Conservation (phyloP, 2,113 vertebrate species). For the Mormyrus iriodes region DNA sequence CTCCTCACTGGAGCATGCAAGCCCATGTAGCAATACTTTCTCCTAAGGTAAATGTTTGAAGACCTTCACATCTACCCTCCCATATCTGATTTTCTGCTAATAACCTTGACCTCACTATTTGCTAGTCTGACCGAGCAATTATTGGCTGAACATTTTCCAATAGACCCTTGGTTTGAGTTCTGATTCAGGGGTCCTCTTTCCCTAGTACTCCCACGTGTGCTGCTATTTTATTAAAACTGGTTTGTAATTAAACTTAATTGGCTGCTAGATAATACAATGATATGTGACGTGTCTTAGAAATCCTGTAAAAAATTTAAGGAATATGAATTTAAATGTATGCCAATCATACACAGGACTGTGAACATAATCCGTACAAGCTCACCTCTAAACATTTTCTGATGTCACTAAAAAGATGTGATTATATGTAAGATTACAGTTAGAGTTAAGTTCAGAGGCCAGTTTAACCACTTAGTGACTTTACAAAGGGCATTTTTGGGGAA, state of each 20-base stretch:
- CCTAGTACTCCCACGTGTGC: neutral
- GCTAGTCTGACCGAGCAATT: neutral
- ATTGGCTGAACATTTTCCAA: neutral
- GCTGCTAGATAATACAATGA: neutral
- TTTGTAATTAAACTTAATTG: neutral
- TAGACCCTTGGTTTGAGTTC: neutral
- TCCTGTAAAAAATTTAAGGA: neutral
- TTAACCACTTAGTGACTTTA: neutral
- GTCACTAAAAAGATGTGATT: neutral
- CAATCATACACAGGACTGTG: neutral
- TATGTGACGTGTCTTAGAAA: neutral
- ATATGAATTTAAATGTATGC: neutral
- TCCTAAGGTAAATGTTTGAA: conserved; percentile 6
- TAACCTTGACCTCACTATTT: neutral
- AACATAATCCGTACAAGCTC: neutral
- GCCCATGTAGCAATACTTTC: neutral
- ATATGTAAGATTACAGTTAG: neutral
- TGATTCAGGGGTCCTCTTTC: neutral
- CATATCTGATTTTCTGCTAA: neutral
- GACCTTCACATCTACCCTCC: conserved; percentile 4
- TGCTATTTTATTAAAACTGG: neutral
- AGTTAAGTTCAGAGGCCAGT: neutral
- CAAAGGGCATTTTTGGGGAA: neutral
- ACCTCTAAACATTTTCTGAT: neutral
- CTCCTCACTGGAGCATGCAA: neutral